A percentile compares a stretch with the other conserved stretches of the same genome.
These are phyloP conservation scores for Xestia rhomboidea DNA, from an alignment of 2,888 invertebrate genomes.

Conservation along the genomic window DNA sequence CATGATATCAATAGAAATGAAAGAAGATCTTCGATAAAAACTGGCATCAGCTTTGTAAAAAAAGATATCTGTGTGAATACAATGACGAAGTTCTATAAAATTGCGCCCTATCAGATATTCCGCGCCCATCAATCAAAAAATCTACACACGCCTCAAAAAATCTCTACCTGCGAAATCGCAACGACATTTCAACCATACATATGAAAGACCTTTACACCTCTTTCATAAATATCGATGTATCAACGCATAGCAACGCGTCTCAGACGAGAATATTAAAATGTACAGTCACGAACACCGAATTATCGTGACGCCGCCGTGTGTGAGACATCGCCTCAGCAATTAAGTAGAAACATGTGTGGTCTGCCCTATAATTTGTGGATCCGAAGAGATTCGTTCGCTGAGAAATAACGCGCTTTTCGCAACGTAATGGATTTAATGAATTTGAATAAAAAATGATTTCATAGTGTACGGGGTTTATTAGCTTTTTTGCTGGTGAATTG, in stretches of 20 bases:
- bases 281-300: slow-evolving; percentile 83
- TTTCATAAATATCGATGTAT: slow-evolving; percentile 82
- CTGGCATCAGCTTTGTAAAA: neutral
- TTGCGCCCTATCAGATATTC: neutral
- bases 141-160: neutral
- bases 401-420: slow-evolving; percentile 58
- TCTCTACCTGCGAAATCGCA: slow-evolving; percentile 33
- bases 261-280: slow-evolving; percentile 83
- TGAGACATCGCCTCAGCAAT: slow-evolving; percentile 70
- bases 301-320: slow-evolving; percentile 74
- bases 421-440: slow-evolving; percentile 62
- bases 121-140: neutral
- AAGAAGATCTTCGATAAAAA: slow-evolving; percentile 22
- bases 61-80: slow-evolving; percentile 11
- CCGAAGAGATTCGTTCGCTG: slow-evolving; percentile 52
- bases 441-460: slow-evolving; percentile 48
- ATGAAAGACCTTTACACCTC: slow-evolving; percentile 49
- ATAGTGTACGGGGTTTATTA: slow-evolving; percentile 45
- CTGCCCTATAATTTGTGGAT: slow-evolving; percentile 64
- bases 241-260: slow-evolving; percentile 84
- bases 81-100: slow-evolving; percentile 3
- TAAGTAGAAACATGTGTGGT: slow-evolving; percentile 71
- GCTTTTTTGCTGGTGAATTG: slow-evolving; percentile 38
- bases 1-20: slow-evolving; percentile 16
- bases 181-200: slow-evolving; percentile 26